Base-by-base conservation (phyloP, 2,888 invertebrate genomes). In the Orthosia gracilis region DNA sequence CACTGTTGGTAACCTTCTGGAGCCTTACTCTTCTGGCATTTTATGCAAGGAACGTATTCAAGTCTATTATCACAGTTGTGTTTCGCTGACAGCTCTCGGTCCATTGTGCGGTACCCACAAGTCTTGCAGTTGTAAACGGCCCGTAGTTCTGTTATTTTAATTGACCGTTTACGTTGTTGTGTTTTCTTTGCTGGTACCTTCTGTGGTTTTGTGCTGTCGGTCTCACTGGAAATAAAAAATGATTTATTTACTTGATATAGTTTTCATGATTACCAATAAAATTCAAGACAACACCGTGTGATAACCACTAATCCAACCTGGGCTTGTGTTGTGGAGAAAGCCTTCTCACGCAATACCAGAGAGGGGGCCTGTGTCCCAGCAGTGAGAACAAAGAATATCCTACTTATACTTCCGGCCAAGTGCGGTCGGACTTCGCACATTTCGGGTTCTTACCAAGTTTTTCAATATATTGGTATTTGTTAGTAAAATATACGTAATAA, bases 61-160 rank as follows among this genome's bases (percentile, higher is more conserved):
- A 58, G 18, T 18, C 52, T 61, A 0, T 4, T 64, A 1, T 55
- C 18, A 21, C 85, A 84, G 12, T 31, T 52, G 23, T 85, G 85
- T 15, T 47, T 65, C 2, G 69, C 31, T 0, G 80, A 75, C 0
- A 57, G 21, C 0, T 65, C 57, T 2, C 70, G 13, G 5, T 77
- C 45, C 82, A 86, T 76, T 1, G 85, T 77, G 0, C 80, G 76
- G 64, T 63, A 85, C 0, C 82, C 87, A 0, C 85, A 85, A 0
- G 21, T 9, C 12, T 45, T 82, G 40, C 85, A 85, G 11, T 86
- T 85, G 64, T 84, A 85, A 9, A 85, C 40, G 0, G 86, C 85
- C 61, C 54, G 72, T 3, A 85, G 47, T 68, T 86, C 69, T 0
- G 78, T 84, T 7, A 85, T 85, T 73, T 82, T 84, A 3, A 86